A percentile compares a stretch with the other conserved stretches of the same genome.
Conservation (phyloP, 2,888 invertebrate genomes). For the Gryllus longicercus region DNA sequence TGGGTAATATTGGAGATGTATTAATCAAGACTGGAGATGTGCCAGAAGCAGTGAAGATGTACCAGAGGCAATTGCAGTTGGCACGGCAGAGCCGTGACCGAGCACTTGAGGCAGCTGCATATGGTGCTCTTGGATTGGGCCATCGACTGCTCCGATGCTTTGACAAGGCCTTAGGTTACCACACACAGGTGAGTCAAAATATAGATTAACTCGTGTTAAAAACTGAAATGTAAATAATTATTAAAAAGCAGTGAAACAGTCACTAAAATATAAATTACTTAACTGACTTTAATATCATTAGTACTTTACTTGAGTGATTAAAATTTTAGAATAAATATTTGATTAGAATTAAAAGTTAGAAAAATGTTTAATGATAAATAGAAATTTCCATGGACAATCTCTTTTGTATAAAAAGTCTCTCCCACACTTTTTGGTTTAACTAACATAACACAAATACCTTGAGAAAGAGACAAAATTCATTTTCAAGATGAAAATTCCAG, state of each 20-base stretch:
- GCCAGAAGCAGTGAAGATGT: constrained; percentile 91
- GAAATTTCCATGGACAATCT: no score
- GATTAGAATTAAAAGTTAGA: no score
- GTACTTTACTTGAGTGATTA: no score
- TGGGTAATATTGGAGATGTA: constrained; percentile 94
- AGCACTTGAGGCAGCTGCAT: constrained; percentile 84
- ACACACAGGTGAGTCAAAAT: constrained; percentile 64
- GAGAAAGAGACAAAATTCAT: no score
- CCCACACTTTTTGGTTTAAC: no score
- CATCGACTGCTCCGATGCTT: constrained; percentile 79
- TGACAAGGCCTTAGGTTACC: constrained; percentile 90
- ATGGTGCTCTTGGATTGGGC: constrained; percentile 85
- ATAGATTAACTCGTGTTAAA: not conserved
- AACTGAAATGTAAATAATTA: not conserved
- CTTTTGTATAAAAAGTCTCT: no score
- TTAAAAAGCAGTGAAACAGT: not conserved
- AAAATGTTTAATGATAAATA: no score
- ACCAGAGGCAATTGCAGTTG: constrained; percentile 83
- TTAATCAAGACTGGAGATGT: constrained; percentile 83
- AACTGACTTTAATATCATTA: no score
- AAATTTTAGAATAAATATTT: no score
- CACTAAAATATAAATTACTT: no score
- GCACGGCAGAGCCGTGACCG: constrained; percentile 70
- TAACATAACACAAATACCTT: no score
- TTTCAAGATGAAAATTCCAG: no score